Evolutionary conservation across 2,113 vertebrate species (phyloP).

Genomic region (Tragulus kanchil): DNA sequence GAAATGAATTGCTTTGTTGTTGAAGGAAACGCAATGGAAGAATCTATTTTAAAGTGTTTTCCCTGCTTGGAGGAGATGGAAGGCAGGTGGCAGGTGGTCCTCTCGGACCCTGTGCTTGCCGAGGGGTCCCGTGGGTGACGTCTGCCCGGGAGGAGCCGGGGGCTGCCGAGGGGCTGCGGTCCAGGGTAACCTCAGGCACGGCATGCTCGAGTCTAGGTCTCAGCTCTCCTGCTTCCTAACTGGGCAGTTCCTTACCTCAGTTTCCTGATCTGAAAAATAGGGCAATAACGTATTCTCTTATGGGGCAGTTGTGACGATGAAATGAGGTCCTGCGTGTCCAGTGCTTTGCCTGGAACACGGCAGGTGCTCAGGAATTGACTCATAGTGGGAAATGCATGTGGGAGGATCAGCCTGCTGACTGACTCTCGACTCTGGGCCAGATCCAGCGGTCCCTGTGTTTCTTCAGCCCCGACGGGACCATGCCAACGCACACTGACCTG

Average conservation of each 20-base stretch:
- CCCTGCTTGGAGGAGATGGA: conserved; percentile 69
- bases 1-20: conserved; percentile 89
- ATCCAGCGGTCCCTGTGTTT: no score
- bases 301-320: not conserved
- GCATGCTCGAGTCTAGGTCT: no score
- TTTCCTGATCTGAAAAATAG: not conserved
- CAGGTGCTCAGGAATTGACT: not conserved
- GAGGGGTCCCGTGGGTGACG: not conserved
- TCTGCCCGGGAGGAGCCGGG: not conserved
- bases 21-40: conserved; percentile 85
- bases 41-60: conserved; percentile 86
- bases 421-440: not conserved
- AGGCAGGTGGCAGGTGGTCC: conserved; percentile 3
- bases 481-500: fast-evolving
- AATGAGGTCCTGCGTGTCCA: not conserved
- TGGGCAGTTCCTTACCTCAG: not conserved
- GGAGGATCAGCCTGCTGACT: not conserved
- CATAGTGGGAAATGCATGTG: fast-evolving
- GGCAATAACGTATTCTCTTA: not conserved
- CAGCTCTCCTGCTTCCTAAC: not conserved
- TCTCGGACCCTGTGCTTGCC: not conserved
- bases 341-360: not conserved
- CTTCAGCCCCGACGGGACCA: fast-evolving
- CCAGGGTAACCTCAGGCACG: not conserved
- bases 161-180: not conserved